These are phyloP conservation scores for Thaumetopoea pityocampa DNA, from an alignment of 1,140 invertebrate genomes.

Conservation along the genomic window DNA sequence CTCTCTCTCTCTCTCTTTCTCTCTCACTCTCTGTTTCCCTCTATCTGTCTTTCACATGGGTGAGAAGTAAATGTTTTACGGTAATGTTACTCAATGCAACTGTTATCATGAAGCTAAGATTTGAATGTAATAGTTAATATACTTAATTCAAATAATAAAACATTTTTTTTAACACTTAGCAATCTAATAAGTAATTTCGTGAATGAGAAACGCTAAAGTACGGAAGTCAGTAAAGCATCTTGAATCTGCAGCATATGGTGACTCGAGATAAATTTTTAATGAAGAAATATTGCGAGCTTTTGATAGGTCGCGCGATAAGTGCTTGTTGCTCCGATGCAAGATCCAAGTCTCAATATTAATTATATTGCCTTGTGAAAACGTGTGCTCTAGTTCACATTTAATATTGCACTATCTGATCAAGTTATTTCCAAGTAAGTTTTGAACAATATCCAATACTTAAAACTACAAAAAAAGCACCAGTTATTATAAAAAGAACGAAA, in stretches of 20 bases:
- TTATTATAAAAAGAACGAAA: slow-evolving; percentile 21
- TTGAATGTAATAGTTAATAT: too few relatives aligned
- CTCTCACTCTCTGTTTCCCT: too few relatives aligned
- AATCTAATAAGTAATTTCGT: too few relatives aligned
- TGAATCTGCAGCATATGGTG: slow-evolving; percentile 27
- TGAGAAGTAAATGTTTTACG: too few relatives aligned
- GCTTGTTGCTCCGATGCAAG: slow-evolving; percentile 38
- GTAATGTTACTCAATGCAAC: too few relatives aligned
- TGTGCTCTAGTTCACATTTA: slow-evolving; percentile 24
- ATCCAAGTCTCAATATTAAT: slow-evolving; percentile 45
- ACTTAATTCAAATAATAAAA: too few relatives aligned
- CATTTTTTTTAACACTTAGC: neutral
- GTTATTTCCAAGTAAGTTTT: slow-evolving; percentile 1
- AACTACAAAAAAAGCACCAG: slow-evolving; percentile 9
- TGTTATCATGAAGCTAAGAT: too few relatives aligned
- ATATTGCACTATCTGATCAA: slow-evolving; percentile 32
- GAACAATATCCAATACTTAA: slow-evolving; percentile 15
- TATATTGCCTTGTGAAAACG: slow-evolving; percentile 26
- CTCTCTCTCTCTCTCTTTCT: too few relatives aligned
- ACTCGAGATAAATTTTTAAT: slow-evolving; percentile 59
- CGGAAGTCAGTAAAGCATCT: slow-evolving; percentile 7
- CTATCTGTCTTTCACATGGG: too few relatives aligned
- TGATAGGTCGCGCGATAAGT: slow-evolving; percentile 59
- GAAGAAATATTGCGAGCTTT: slow-evolving; percentile 68
- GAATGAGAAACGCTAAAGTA: slow-evolving; percentile 5